Evolutionary conservation across 2,797 vertebrate species (phyloP).

Genomic region (Chromis chromis): DNA sequence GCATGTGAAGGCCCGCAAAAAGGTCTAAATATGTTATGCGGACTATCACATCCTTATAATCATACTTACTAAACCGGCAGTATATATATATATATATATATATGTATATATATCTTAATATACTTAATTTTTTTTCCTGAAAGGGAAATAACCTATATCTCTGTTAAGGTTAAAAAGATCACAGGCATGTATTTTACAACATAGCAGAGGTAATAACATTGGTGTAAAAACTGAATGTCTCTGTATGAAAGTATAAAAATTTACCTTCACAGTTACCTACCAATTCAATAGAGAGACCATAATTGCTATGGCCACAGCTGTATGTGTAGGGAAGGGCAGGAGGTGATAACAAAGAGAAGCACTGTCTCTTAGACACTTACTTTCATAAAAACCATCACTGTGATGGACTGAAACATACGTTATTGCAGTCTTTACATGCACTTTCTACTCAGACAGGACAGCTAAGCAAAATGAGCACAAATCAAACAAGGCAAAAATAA

Average conservation of each 20-base stretch:
- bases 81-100: constrained; percentile 24
- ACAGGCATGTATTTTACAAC: constrained; percentile 69
- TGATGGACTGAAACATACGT: constrained; percentile 77
- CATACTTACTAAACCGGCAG: constrained; percentile 70
- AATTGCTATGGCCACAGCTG: constrained; percentile 52
- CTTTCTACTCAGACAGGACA: constrained; percentile 59
- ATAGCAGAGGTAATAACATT: constrained; percentile 71
- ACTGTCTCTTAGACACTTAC: constrained; percentile 56
- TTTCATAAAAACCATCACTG: constrained; percentile 78
- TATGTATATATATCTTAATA: constrained; percentile 67
- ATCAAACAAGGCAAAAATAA: constrained; percentile 61
- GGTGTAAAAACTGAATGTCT: constrained; percentile 71
- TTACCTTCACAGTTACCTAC: constrained; percentile 71
- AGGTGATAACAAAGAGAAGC: constrained; percentile 69
- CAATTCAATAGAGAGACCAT: constrained; percentile 63
- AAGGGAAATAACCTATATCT: constrained; percentile 68
- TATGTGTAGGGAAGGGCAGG: constrained; percentile 72
- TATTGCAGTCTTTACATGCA: constrained; percentile 75
- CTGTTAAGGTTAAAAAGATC: constrained; percentile 70
- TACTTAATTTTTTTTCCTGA: constrained; percentile 65
- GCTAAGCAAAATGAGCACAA: constrained; percentile 56
- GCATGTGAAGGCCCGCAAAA: constrained; percentile 58
- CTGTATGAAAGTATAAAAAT: constrained; percentile 82
- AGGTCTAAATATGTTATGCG: constrained; percentile 63
- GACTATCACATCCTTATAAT: constrained; percentile 67